phyloP scores from a whole-genome alignment of 92 coral and sea anemone species.

The Phymanthus crucifer region DNA sequence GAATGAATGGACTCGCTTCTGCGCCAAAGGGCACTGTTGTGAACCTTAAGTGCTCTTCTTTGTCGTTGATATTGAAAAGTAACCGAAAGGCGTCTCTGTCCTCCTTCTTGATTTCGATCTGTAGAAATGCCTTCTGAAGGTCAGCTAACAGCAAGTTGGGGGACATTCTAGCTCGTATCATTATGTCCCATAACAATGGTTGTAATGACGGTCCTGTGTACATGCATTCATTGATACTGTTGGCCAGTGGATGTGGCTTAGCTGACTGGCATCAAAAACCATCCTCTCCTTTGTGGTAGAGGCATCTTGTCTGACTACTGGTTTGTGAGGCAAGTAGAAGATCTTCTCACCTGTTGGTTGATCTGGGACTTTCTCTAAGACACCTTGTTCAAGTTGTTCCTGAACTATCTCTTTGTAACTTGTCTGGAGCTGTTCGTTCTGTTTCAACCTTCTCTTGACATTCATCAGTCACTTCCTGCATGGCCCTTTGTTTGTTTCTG shows the following conservation, averaged over 20 bases:
- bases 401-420: background rate
- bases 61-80: constrained; percentile 40
- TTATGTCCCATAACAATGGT: constrained; percentile 62
- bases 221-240: constrained; percentile 51
- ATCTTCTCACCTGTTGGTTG: constrained; percentile 11
- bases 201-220: constrained; percentile 55
- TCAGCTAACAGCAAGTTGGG: constrained; percentile 49
- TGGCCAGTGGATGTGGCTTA: background rate
- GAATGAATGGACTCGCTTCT: constrained; percentile 55
- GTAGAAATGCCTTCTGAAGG: constrained; percentile 60
- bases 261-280: constrained; percentile 26
- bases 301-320: constrained; percentile 39
- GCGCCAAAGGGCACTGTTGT: constrained; percentile 63
- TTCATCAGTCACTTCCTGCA: constrained; percentile 34
- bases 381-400: background rate
- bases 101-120: constrained; percentile 45
- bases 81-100: constrained; percentile 59
- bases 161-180: constrained; percentile 52
- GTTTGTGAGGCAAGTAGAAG: constrained; percentile 44
- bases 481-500: constrained; percentile 16
- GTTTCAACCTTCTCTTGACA: constrained; percentile 21
- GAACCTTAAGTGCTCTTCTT: constrained; percentile 56
- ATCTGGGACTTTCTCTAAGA: constrained; percentile 13
- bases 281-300: constrained; percentile 36
- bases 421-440: background rate